phyloP scores from a whole-genome alignment of 2,113 vertebrate species.

The Xiphias gladius region DNA sequence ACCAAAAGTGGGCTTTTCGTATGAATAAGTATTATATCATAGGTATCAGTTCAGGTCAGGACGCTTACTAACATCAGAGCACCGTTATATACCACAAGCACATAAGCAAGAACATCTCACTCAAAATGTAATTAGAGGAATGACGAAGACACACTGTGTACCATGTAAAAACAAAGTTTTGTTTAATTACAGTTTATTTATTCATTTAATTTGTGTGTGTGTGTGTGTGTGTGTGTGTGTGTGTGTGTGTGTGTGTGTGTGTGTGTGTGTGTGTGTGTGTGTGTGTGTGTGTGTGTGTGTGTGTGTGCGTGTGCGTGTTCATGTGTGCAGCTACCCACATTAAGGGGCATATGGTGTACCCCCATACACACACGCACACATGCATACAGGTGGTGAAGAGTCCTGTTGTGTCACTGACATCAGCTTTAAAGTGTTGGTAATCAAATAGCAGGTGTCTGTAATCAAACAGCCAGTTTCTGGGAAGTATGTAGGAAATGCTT shows the following conservation, averaged over 20 bases:
- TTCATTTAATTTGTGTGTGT: background rate
- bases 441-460: slow-evolving; percentile 49
- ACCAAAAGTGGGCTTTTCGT: slow-evolving; percentile 16
- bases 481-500: slow-evolving; percentile 44
- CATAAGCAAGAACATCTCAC: background rate
- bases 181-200: background rate
- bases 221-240: background rate
- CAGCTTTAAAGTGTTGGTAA: slow-evolving; percentile 55
- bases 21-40: background rate
- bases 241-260: background rate
- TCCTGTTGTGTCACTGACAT: slow-evolving; percentile 49
- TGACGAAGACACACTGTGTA: background rate
- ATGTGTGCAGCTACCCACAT: background rate
- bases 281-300: background rate
- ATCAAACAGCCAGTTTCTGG: slow-evolving; percentile 44
- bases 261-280: background rate
- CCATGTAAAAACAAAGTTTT: background rate
- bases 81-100: background rate
- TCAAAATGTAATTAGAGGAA: background rate
- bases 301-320: background rate
- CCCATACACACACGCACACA: background rate
- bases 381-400: slow-evolving; percentile 25
- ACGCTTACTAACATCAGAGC: background rate
- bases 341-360: background rate
- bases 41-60: background rate